Evolutionary conservation across 1,140 invertebrate genomes (phyloP), one percentile per base, ranked within the genome.

Genomic region (Geopemphigus sp.): DNA sequence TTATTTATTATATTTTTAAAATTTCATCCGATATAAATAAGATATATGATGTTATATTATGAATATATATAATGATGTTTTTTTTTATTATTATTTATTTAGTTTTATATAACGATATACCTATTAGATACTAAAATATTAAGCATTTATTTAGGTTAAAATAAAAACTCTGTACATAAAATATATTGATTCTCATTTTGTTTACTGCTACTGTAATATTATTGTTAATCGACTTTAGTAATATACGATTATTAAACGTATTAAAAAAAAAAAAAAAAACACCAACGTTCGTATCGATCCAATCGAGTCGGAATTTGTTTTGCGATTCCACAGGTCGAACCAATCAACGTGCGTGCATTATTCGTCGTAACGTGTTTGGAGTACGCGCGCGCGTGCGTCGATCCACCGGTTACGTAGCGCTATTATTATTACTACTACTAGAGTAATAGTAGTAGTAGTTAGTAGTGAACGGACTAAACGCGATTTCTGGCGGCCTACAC

Each of bases 91-190:
- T 50, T 50, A 26, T 72, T 72, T 72, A 72, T 72, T 72, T 72
- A 72, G 68, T 72, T 72, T 54, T 72, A 70, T 72, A 72, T 54
- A 24, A 53, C n/a, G n/a, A n/a, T n/a, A 54, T 53, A 72, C 39
- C 68, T 72, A 72, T 12, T 72, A 72, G 68, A 72, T 12, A 72
- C 47, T 72, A 54, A 72, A 72, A 26, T n/a, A 14, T 26, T 72
- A 54, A 72, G 68, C 68, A 72, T 72, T 72, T 72, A 72, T 54
- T 29, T 72, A 72, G 68, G 50, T 29, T 72, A 72, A 72, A 54
- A 29, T 53, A 72, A n/a, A n/a, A 72, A 72, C 68, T 72, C 68
- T 72, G 68, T 72, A 72, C 50, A 72, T 72, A 54, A 5, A 53
- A 54, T 72, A 72, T 14, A 72, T 72, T 29, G 24, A 54, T 54